Evolutionary conservation across 2,113 vertebrate species (phyloP), one percentile per base, ranked within the genome.

Genomic region (Eurystomus gularis): DNA sequence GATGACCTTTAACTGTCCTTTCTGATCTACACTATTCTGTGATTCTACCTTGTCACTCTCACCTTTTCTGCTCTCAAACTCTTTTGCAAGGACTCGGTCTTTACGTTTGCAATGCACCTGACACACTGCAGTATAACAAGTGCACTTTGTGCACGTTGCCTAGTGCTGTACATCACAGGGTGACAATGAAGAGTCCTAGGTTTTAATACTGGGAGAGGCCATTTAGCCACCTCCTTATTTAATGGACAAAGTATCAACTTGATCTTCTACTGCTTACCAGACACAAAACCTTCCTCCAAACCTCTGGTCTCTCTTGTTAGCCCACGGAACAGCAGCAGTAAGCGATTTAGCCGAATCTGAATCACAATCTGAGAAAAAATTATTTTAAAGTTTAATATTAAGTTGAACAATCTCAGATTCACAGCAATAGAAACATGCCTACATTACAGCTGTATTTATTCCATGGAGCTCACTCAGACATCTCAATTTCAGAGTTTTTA

Each of bases 311-410:
- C 73, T 52, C 64, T 96, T 37, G 91, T 90, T 78, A 98, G 92
- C 40, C 95, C 94, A 94, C 62, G 98, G 82, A 99, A 35, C 73
- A 87, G 94, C 40, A 31, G 39, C 57, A 99, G 97, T 81, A 98
- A 98, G 33, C 39, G 95, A 39, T 98, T 96, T 94, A 99, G 95
- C 35, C 98, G 98, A 90, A 93, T 96, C 25, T 97, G 98, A 88
- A 98, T 72, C 95, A 99, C 93, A 55, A 99, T 54, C 99, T 98
- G 79, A 72, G 70, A 93, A 55, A 93, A 55, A 86, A 86, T 52
- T 6, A 85, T 92, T 93, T 29, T 91, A 28, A 91, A 79, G 37
- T 73, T 83, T 31, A 81, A 33, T 75, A 78, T 19, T 35, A 82
- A 75, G 20, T 24, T 0, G 2, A 95, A 69, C 7, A 65, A 16